Percentiles rank a stretch among this genome's conserved stretches.
Conservation (phyloP, 1,140 invertebrate genomes). For the Drosophila kohkoa region DNA sequence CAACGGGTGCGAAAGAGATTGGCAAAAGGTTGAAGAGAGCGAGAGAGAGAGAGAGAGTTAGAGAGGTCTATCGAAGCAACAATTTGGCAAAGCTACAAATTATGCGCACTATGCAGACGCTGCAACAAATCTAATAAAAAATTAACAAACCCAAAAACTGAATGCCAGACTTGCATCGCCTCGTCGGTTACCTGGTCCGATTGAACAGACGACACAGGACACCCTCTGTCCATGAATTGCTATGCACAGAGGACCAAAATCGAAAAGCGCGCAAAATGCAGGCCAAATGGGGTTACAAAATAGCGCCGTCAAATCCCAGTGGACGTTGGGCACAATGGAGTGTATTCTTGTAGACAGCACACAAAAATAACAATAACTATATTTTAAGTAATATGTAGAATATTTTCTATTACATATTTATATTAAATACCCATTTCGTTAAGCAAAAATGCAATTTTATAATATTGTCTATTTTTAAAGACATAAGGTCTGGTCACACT, state of each 20-base stretch:
- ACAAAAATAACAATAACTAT: background rate
- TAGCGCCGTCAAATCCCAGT: constrained; percentile 65
- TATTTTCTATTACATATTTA: no score
- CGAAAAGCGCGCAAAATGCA: constrained; percentile 79
- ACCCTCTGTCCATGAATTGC: constrained; percentile 49
- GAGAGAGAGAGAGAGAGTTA: background rate
- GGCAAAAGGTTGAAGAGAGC: background rate
- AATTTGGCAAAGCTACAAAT: constrained; percentile 59
- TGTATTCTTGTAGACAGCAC: background rate
- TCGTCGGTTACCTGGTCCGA: constrained; percentile 25
- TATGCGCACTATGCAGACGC: constrained; percentile 54
- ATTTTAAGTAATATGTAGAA: background rate
- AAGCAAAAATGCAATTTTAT: no score
- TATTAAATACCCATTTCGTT: no score
- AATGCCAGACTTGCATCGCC: constrained; percentile 1
- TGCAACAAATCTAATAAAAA: constrained; percentile 60
- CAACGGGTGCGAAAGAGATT: constrained; percentile 9
- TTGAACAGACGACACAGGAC: constrained; percentile 34
- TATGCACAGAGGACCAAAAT: constrained; percentile 64
- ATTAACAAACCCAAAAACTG: constrained; percentile 51
- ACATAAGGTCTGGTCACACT: no score
- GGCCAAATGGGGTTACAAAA: constrained; percentile 80
- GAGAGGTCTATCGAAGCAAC: constrained; percentile 41
- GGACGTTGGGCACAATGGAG: constrained; percentile 51
- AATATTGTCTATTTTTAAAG: no score